These are phyloP conservation scores for Parnassius smintheus DNA, from an alignment of 2,888 invertebrate species.

Conservation along the genomic window DNA sequence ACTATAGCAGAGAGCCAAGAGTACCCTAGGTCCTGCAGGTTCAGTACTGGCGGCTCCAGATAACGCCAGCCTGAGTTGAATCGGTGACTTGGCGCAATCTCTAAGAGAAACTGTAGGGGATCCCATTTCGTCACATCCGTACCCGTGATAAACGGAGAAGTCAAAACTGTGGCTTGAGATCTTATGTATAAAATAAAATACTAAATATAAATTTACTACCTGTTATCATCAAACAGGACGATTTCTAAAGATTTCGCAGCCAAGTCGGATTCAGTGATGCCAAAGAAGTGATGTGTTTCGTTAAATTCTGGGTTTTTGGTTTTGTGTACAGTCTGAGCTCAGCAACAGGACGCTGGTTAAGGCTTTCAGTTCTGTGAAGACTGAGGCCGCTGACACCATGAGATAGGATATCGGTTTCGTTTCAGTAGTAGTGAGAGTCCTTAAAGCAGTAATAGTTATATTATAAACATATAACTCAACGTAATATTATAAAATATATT, in stretches of 20 bases:
- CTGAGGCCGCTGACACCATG: slow-evolving; percentile 78
- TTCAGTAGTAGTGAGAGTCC: slow-evolving; percentile 55
- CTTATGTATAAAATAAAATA: too few species aligned
- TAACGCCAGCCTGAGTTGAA: slow-evolving; percentile 67
- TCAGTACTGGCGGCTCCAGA: slow-evolving; percentile 77
- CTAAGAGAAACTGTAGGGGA: slow-evolving; percentile 70
- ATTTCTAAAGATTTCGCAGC: slow-evolving; percentile 86
- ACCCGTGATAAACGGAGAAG: slow-evolving; percentile 42
- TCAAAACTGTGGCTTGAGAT: slow-evolving; percentile 41
- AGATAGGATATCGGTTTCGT: slow-evolving; percentile 69
- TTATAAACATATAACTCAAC: too few species aligned
- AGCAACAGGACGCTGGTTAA: slow-evolving; percentile 68
- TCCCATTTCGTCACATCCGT: slow-evolving; percentile 77
- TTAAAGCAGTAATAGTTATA: background rate
- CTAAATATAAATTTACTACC: slow-evolving; percentile 64
- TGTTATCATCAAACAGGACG: slow-evolving; percentile 92
- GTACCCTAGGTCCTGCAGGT: slow-evolving; percentile 88
- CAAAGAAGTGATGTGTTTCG: slow-evolving; percentile 94
- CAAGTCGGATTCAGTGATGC: slow-evolving; percentile 92
- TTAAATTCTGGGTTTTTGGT: slow-evolving; percentile 97
- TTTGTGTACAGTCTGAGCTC: slow-evolving; percentile 90
- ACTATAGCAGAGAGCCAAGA: slow-evolving; percentile 91
- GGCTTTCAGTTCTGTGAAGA: slow-evolving; percentile 70
- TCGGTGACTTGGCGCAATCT: slow-evolving; percentile 63
- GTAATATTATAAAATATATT: too few species aligned